Percentiles rank a stretch among this genome's conserved stretches.
Conservation (phyloP, 2,888 invertebrate species). For the Terebella lapidaria region DNA sequence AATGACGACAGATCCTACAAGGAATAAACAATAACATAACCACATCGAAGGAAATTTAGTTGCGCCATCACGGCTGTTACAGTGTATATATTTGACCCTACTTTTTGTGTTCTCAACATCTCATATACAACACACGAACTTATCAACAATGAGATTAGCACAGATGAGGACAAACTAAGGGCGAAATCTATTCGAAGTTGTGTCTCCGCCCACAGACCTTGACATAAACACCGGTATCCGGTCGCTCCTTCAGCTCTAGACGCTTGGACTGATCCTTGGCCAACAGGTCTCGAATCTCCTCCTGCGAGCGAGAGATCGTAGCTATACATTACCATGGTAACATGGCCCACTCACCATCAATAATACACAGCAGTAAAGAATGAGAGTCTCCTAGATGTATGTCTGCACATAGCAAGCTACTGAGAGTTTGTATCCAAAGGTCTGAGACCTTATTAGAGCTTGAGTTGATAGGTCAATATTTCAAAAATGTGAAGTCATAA, state of each 20-base stretch:
- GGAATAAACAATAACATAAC: no score
- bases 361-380: background rate
- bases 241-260: constrained; percentile 71
- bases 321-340: background rate
- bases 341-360: background rate
- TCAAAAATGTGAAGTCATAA: no score
- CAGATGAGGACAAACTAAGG: no score
- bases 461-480: no score
- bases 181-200: no score
- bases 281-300: constrained; percentile 64
- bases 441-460: no score
- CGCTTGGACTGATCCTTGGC: constrained; percentile 66
- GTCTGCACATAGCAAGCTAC: background rate
- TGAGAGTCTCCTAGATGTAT: background rate
- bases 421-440: no score
- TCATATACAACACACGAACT: background rate
- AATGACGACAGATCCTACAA: constrained; percentile 77
- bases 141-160: no score
- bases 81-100: no score
- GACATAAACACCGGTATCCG: constrained; percentile 85
- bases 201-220: no score
- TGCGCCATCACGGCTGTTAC: no score
- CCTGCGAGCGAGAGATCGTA: constrained; percentile 55
- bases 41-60: no score
- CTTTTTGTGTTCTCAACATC: background rate